A percentile compares a stretch with the other conserved stretches of the same genome.
Evolutionary conservation across 2,113 vertebrate species (phyloP).

Genomic region (Procapra przewalskii): DNA sequence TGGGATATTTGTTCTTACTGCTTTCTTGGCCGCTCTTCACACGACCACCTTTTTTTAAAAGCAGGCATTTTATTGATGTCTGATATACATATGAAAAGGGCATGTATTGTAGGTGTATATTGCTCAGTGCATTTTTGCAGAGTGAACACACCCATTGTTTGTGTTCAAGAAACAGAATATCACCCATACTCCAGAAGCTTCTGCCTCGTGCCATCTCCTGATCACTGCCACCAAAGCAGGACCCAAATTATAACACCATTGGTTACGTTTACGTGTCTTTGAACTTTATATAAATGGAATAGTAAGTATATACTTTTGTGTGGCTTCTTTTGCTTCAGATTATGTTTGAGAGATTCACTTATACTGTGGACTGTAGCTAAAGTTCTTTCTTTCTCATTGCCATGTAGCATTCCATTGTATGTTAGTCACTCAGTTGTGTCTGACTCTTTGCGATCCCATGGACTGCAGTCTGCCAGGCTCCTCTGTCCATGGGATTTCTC

Average conservation of each 20-base stretch:
- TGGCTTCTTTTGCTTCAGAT: background rate
- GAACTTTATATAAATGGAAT: background rate
- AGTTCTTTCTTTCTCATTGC: background rate
- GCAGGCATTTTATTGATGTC: background rate
- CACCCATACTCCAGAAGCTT: background rate
- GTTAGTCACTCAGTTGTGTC: background rate
- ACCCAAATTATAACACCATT: background rate
- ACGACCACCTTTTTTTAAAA: background rate
- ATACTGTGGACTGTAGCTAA: background rate
- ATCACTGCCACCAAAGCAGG: background rate
- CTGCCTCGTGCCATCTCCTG: background rate
- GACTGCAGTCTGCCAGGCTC: background rate
- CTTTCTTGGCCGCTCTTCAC: background rate
- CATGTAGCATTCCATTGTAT: background rate
- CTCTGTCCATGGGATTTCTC: background rate
- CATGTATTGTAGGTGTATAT: background rate
- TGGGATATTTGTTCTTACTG: background rate
- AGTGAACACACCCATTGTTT: background rate
- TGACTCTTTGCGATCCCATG: fast-evolving
- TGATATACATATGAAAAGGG: background rate
- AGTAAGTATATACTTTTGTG: background rate
- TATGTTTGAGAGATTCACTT: background rate
- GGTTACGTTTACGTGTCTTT: background rate
- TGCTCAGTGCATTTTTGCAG: background rate
- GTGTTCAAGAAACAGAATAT: background rate